phyloP scores from a whole-genome alignment of 2,113 vertebrate genomes.

The Nothobranchius furzeri region DNA sequence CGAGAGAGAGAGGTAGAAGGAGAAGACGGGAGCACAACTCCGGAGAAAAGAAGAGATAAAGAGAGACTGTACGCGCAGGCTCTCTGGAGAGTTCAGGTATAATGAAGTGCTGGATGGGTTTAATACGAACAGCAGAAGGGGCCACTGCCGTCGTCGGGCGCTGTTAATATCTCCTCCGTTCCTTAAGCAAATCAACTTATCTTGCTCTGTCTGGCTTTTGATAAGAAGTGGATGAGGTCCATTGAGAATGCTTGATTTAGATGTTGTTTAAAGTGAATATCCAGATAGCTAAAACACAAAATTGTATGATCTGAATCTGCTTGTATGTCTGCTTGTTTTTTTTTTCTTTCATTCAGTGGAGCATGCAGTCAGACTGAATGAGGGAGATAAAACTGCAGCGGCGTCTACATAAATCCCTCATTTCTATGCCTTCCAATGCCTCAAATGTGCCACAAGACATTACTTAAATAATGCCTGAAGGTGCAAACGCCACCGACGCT shows the following conservation, averaged over 20 bases:
- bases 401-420: conserved; percentile 72
- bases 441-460: conserved; percentile 79
- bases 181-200: conserved; percentile 82
- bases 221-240: conserved; percentile 78
- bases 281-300: conserved; percentile 75
- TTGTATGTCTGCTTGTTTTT: conserved; percentile 69
- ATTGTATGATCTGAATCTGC: conserved; percentile 75
- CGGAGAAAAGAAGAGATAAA: conserved; percentile 76
- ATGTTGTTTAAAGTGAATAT: conserved; percentile 79
- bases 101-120: conserved; percentile 81
- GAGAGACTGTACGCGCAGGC: conserved; percentile 74
- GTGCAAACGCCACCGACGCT: conserved; percentile 66
- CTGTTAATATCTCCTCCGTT: conserved; percentile 77
- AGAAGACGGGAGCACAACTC: conserved; percentile 61
- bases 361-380: conserved; percentile 46
- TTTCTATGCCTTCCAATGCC: conserved; percentile 70
- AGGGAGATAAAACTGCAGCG: conserved; percentile 71
- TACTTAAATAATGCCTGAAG: conserved; percentile 79
- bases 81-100: conserved; percentile 79
- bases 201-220: conserved; percentile 70
- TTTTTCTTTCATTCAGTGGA: conserved; percentile 41
- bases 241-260: conserved; percentile 77
- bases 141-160: conserved; percentile 69
- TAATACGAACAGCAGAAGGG: conserved; percentile 76
- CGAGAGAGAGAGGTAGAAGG: conserved; percentile 3